phyloP scores from a whole-genome alignment of 2,888 invertebrate species.

The Allygus modestus region DNA sequence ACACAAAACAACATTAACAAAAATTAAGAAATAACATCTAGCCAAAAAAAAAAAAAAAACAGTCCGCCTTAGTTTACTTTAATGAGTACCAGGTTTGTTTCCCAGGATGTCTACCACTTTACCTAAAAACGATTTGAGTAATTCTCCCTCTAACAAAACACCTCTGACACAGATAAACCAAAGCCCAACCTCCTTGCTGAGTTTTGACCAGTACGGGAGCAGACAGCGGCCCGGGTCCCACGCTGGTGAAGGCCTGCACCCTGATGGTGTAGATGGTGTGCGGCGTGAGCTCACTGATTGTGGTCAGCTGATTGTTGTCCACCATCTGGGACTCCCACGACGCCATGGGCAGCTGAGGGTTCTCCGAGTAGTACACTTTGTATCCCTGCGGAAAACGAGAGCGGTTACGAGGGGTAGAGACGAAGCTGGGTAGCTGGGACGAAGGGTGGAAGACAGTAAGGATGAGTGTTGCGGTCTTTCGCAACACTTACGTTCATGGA shows the following conservation, averaged over 20 bases:
- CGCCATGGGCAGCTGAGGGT: conserved; percentile 89
- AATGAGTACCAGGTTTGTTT: too few relatives aligned
- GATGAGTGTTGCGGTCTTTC: too few relatives aligned
- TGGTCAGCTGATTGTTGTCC: conserved; percentile 94
- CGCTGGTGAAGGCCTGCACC: conserved; percentile 95
- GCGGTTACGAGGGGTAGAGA: neutral
- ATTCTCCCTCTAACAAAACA: too few relatives aligned
- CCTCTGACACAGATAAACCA: too few relatives aligned
- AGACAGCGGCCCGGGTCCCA: conserved; percentile 97
- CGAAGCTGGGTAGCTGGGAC: conserved; percentile 17
- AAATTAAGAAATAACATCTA: too few relatives aligned
- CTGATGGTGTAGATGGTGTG: conserved; percentile 96
- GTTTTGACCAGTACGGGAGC: conserved; percentile 98
- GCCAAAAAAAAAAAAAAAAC: too few relatives aligned
- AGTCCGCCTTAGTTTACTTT: too few relatives aligned
- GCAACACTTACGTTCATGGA: too few relatives aligned
- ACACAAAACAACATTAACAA: too few relatives aligned
- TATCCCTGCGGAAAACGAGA: conserved; percentile 87
- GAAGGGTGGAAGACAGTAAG: neutral
- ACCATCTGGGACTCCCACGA: conserved; percentile 97
- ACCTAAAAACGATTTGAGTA: too few relatives aligned
- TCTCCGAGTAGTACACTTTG: conserved; percentile 97
- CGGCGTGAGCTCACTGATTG: conserved; percentile 93
- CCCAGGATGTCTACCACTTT: too few relatives aligned
- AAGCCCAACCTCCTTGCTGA: conserved; percentile 89